Evolutionary conservation across 2,113 vertebrate species (phyloP), one percentile per base, ranked within the genome.

Genomic region (Pristiophorus japonicus): DNA sequence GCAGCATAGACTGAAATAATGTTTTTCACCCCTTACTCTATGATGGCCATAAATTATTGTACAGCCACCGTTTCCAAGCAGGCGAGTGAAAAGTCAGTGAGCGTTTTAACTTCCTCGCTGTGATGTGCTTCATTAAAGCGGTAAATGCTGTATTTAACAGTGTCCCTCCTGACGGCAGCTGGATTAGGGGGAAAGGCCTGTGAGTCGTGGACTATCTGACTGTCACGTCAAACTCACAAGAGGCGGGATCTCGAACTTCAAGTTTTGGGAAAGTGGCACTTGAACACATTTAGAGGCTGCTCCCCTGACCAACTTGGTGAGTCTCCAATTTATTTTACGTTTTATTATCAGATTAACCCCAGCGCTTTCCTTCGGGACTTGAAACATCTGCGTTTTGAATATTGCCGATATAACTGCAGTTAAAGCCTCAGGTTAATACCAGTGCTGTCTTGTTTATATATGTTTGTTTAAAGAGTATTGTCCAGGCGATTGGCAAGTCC

Each of bases 11-110:
- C 97, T 98, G 98, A 98, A 98, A 98, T 98, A 98, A 98, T 98
- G 97, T 98, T 98, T 98, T 98, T 98, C 97, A 97, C 97, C 97
- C 97, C 97, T 97, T 97, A 98, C 97, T 96, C 97, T 98, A 97
- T 97, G 97, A 97, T 96, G 97, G 97, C 97, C 97, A 97, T 98
- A 98, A 98, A 98, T 98, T 98, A 98, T 97, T 97, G 97, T 97
- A 96, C 97, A 98, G 97, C 97, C 97, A 70, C 93, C 93, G 93
- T 51, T 51, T 20, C 62, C 63, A 42, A 20, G 16, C n/a, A 20
- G 63, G 66, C 66, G 45, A 92, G 59, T 70, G 66, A 34, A 94
- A 70, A 45, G 93, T 11, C 42, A 47, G 93, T 3, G 38, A 70
- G 63, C n/a, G 92, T 47, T 94, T 30, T 47, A 73, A 51, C 65